phyloP scores from a whole-genome alignment of 2,888 invertebrate genomes.

The Ptilodon capucinus region DNA sequence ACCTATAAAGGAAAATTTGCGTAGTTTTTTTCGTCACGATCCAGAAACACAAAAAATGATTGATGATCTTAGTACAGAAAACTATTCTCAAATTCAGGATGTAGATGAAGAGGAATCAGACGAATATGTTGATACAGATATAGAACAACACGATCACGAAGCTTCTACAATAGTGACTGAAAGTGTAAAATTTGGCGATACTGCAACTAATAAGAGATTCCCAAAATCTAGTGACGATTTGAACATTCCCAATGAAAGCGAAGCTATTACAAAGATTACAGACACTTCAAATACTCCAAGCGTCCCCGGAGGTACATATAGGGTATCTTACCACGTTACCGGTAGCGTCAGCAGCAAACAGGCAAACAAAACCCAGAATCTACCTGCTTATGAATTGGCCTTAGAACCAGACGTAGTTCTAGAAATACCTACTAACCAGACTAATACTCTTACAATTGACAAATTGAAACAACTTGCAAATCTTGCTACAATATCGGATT shows the following conservation, averaged over 20 bases:
- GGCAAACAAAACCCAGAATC: constrained; percentile 69
- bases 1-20: constrained; percentile 55
- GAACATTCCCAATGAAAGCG: constrained; percentile 35
- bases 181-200: constrained; percentile 36
- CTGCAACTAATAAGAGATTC: constrained; percentile 55
- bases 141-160: constrained; percentile 31
- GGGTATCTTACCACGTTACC: constrained; percentile 75
- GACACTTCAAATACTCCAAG: constrained; percentile 29
- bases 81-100: constrained; percentile 41
- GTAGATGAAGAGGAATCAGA: constrained; percentile 39
- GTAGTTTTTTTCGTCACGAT: constrained; percentile 59
- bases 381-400: constrained; percentile 71
- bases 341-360: constrained; percentile 77
- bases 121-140: constrained; percentile 40
- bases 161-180: constrained; percentile 44
- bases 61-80: constrained; percentile 55
- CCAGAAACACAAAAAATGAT: constrained; percentile 50
- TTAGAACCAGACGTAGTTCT: constrained; percentile 73
- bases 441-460: constrained; percentile 65
- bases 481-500: constrained; percentile 80
- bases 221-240: constrained; percentile 67
- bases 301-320: constrained; percentile 72
- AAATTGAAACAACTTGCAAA: constrained; percentile 80
- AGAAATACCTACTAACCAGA: constrained; percentile 72
- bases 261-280: constrained; percentile 27